phyloP scores from a whole-genome alignment of 2,113 vertebrate species.

The Pelecanus crispus region DNA sequence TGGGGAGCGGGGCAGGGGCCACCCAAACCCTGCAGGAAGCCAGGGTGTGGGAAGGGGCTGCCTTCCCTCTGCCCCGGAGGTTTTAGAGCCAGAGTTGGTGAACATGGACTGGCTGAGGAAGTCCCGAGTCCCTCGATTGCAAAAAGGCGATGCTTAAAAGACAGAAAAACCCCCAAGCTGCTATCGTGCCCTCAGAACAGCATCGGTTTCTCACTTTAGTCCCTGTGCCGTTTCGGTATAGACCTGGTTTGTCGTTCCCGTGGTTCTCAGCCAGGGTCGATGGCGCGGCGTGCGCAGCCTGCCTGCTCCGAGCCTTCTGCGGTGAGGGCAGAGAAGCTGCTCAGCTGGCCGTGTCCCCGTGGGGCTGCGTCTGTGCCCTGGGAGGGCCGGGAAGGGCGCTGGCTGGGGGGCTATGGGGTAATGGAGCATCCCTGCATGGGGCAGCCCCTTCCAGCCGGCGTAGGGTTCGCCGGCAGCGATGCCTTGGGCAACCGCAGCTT shows the following conservation, averaged over 20 bases:
- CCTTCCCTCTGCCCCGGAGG: background rate
- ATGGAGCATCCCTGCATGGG: background rate
- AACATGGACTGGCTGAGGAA: background rate
- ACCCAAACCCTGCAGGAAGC: background rate
- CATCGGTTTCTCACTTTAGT: background rate
- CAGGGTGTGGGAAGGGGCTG: background rate
- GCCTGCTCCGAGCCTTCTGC: background rate
- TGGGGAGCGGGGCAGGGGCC: background rate
- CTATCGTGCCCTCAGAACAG: background rate
- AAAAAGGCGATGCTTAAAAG: background rate
- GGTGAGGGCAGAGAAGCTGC: no score
- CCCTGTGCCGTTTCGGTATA: background rate
- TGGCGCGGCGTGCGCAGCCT: background rate
- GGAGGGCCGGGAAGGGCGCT: background rate
- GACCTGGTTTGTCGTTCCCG: rapidly evolving
- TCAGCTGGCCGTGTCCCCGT: background rate
- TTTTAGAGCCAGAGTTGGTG: background rate
- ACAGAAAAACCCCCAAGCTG: background rate
- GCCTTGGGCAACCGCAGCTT: background rate
- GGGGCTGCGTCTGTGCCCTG: background rate
- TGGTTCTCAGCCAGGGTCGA: background rate
- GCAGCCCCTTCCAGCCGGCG: background rate
- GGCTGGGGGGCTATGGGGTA: background rate
- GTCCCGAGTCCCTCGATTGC: rapidly evolving
- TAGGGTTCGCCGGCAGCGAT: rapidly evolving